phyloP scores from a whole-genome alignment of 2,797 vertebrate genomes.

The Pantherophis alleghaniensis region DNA sequence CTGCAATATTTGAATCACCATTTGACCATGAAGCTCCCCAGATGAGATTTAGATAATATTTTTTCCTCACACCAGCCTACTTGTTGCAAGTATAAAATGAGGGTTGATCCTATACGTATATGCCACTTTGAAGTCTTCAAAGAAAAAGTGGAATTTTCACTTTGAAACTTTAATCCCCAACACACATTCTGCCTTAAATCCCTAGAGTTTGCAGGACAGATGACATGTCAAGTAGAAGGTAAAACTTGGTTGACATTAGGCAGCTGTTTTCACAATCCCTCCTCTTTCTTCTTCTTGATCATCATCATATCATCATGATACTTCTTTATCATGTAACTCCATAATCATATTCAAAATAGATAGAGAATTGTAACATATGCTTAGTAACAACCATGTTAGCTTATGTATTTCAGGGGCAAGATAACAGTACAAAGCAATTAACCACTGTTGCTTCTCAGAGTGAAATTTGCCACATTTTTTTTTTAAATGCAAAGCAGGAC shows the following conservation, averaged over 20 bases:
- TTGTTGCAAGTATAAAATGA: not conserved
- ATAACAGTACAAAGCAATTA: not conserved
- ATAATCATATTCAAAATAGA: not conserved
- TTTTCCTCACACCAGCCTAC: not conserved
- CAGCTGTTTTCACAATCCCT: not conserved
- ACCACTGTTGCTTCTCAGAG: not conserved
- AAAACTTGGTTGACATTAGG: not conserved
- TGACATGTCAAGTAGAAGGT: not conserved
- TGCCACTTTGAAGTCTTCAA: not conserved
- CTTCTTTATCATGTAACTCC: not conserved
- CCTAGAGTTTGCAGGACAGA: not conserved
- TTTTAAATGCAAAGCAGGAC: conserved; percentile 11
- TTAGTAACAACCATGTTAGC: not conserved
- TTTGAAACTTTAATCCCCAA: not conserved
- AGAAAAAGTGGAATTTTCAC: not conserved
- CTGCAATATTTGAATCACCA: not conserved
- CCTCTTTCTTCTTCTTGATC: not conserved
- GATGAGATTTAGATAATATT: not conserved
- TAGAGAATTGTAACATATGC: not conserved
- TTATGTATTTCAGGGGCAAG: not conserved
- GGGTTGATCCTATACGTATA: not conserved
- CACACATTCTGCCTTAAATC: not conserved
- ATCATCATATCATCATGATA: not conserved
- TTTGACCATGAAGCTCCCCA: not conserved
- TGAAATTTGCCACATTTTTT: not conserved